Conservation (phyloP, 23 tunicate species). For the Aplidium turbinatum region DNA sequence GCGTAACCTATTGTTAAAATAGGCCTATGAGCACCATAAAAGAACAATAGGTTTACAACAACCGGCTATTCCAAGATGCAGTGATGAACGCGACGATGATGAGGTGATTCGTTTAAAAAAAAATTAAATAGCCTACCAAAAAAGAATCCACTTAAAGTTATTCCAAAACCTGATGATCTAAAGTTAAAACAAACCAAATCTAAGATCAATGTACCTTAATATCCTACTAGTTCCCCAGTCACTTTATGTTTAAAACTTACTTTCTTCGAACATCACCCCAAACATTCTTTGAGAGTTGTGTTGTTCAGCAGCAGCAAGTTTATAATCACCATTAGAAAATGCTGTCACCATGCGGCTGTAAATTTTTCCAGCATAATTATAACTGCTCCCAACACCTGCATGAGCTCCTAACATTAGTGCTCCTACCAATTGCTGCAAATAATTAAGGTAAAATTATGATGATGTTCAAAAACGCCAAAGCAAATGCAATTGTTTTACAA, state of each 20-base stretch:
- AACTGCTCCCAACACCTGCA: conserved; percentile 86
- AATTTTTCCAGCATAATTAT: conserved; percentile 76
- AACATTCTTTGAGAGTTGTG: conserved; percentile 39
- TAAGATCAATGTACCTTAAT: neutral
- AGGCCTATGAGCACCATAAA: too few species aligned
- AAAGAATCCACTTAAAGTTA: neutral
- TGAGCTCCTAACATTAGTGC: conserved; percentile 64
- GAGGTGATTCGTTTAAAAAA: neutral
- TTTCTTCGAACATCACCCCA: conserved; percentile 32
- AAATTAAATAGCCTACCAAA: neutral
- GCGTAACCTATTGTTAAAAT: neutral
- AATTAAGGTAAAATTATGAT: too few species aligned
- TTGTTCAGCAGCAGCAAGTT: conserved; percentile 35
- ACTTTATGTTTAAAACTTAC: conserved; percentile 11
- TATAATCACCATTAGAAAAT: conserved; percentile 28
- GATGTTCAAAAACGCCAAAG: too few species aligned
- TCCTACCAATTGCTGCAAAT: conserved; percentile 69
- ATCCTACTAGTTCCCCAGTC: neutral
- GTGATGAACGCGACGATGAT: neutral
- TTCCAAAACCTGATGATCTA: neutral
- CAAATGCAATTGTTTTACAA: too few species aligned
- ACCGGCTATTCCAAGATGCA: too few species aligned
- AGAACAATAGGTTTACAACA: too few species aligned
- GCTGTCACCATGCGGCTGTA: conserved; percentile 54
- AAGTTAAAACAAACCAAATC: neutral